These are phyloP conservation scores for Maconellicoccus hirsutus DNA, from an alignment of 1,140 invertebrate species.

Conservation along the genomic window DNA sequence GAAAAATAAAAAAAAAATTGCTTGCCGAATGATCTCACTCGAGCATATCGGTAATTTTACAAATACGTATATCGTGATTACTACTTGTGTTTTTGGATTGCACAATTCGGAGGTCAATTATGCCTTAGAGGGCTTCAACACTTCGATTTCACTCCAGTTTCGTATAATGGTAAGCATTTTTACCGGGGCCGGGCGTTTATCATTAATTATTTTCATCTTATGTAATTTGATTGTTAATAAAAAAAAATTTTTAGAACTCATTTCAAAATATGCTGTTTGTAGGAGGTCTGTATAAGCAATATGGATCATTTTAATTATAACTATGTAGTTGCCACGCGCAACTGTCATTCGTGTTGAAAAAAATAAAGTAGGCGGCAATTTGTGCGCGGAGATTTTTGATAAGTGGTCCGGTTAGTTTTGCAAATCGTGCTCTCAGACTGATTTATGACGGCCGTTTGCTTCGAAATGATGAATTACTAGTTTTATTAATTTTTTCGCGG, in stretches of 20 bases:
- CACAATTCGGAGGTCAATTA: conserved; percentile 2
- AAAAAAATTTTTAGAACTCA: not conserved
- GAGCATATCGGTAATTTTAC: not conserved
- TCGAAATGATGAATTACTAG: too few relatives aligned
- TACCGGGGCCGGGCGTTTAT: not conserved
- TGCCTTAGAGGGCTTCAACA: not conserved
- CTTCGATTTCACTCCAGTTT: conserved; percentile 8
- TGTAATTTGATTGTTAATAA: conserved; percentile 1
- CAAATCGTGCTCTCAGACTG: too few relatives aligned
- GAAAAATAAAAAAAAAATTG: too few relatives aligned
- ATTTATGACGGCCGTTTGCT: too few relatives aligned
- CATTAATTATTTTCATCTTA: conserved; percentile 6
- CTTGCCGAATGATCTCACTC: too few relatives aligned
- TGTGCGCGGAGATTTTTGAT: too few relatives aligned
- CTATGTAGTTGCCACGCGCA: too few relatives aligned
- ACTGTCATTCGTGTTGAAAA: too few relatives aligned
- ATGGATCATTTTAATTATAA: too few relatives aligned
- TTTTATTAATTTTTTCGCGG: too few relatives aligned
- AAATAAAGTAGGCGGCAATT: too few relatives aligned
- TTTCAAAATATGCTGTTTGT: not conserved
- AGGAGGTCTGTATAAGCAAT: not conserved
- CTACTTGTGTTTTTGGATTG: not conserved
- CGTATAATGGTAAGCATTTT: not conserved
- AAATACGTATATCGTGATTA: not conserved
- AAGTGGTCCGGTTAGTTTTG: too few relatives aligned